Evolutionary conservation across 2,797 vertebrate species (phyloP).

Genomic region (Merluccius polli): DNA sequence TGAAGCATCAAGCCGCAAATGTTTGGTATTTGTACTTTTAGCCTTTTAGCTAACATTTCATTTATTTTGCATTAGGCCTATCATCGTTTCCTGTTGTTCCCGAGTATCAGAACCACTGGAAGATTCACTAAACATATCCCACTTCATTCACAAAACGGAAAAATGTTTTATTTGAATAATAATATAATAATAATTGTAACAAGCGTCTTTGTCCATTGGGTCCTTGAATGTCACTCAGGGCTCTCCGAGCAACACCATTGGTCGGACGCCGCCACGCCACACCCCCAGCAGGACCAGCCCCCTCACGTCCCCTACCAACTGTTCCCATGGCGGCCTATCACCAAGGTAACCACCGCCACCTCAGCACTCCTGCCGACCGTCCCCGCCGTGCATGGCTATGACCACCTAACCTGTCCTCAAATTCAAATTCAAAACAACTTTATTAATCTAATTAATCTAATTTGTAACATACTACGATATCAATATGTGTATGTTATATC

Average conservation of each 20-base stretch:
- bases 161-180: too few species aligned
- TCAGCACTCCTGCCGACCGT: background rate
- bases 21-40: too few species aligned
- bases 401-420: background rate
- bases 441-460: too few species aligned
- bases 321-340: conserved; percentile 93
- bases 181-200: background rate
- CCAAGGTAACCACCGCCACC: conserved; percentile 78
- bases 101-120: background rate
- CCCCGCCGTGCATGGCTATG: conserved; percentile 16
- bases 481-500: too few species aligned
- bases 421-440: too few species aligned
- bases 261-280: conserved; percentile 85
- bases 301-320: conserved; percentile 95
- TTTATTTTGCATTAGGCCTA: background rate
- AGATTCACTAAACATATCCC: background rate
- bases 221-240: conserved; percentile 69
- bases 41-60: background rate
- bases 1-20: too few species aligned
- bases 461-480: too few species aligned
- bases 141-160: background rate
- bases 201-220: background rate
- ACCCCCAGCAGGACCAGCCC: conserved; percentile 92
- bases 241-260: conserved; percentile 94
- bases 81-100: background rate